These are phyloP conservation scores for Thermophis baileyi DNA, from an alignment of 2,113 vertebrate genomes.

Conservation along the genomic window DNA sequence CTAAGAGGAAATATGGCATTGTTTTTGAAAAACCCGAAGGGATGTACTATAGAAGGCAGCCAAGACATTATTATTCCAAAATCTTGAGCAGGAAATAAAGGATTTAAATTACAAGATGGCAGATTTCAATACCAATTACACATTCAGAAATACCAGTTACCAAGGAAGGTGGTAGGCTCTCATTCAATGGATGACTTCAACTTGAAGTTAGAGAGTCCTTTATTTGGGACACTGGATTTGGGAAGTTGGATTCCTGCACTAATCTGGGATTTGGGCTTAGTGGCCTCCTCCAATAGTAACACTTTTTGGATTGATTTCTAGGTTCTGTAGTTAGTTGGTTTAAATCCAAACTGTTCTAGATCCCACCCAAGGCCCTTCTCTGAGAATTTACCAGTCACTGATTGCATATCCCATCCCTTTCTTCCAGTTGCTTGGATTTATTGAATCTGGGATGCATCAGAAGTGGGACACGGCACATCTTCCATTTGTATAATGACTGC, in stretches of 20 bases:
- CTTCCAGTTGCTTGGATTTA: background rate
- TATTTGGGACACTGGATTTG: background rate
- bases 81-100: background rate
- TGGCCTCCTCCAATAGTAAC: background rate
- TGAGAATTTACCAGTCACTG: background rate
- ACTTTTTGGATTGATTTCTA: background rate
- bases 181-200: background rate
- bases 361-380: background rate
- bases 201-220: background rate
- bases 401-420: background rate
- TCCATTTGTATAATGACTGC: background rate
- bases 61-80: background rate
- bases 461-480: background rate
- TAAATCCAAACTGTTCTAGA: background rate
- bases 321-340: background rate
- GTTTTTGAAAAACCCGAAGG: background rate
- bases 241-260: background rate
- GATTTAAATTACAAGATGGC: background rate
- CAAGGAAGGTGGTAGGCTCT: background rate
- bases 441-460: background rate
- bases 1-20: background rate
- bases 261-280: background rate
- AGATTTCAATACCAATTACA: background rate
- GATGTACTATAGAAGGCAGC: background rate
- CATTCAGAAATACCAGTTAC: background rate